Evolutionary conservation across 2,888 invertebrate genomes (phyloP).

Genomic region (Agrotis segetum): DNA sequence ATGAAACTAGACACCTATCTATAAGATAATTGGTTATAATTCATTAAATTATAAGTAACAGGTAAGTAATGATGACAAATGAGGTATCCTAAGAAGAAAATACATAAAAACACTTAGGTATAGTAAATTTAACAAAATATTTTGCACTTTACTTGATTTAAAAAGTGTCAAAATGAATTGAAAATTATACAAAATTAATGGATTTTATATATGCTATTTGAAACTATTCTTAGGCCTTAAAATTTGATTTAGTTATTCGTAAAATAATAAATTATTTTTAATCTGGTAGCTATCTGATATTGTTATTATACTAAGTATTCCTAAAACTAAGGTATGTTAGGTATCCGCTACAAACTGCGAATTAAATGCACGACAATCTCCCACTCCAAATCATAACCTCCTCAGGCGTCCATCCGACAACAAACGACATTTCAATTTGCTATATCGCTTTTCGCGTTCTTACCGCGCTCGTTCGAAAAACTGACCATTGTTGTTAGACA

Average conservation of each 20-base stretch:
- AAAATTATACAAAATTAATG: conserved; percentile 2
- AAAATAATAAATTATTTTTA: conserved; percentile 62
- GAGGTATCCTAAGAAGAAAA: conserved; percentile 74
- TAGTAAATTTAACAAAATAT: conserved; percentile 29
- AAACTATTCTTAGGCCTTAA: conserved; percentile 74
- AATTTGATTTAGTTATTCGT: conserved; percentile 38
- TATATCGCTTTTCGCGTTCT: conserved; percentile 26
- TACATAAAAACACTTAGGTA: conserved; percentile 23
- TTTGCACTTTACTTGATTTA: conserved; percentile 1
- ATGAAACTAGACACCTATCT: conserved; percentile 69
- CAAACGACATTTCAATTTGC: conserved; percentile 58
- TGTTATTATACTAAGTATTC: conserved; percentile 68
- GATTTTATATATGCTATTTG: neutral
- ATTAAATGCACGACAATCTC: conserved; percentile 86
- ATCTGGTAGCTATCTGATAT: conserved; percentile 54
- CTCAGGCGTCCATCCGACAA: conserved; percentile 71
- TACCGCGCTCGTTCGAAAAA: conserved; percentile 21
- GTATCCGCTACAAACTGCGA: conserved; percentile 85
- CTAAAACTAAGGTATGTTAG: conserved; percentile 76
- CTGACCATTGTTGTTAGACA: conserved; percentile 43
- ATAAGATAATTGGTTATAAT: conserved; percentile 66
- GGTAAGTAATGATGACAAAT: conserved; percentile 75
- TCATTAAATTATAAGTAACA: conserved; percentile 66
- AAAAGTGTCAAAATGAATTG: conserved; percentile 12
- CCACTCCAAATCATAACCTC: conserved; percentile 75